These are phyloP conservation scores for Xerus inauris DNA, from an alignment of 2,113 vertebrate genomes.

Conservation along the genomic window DNA sequence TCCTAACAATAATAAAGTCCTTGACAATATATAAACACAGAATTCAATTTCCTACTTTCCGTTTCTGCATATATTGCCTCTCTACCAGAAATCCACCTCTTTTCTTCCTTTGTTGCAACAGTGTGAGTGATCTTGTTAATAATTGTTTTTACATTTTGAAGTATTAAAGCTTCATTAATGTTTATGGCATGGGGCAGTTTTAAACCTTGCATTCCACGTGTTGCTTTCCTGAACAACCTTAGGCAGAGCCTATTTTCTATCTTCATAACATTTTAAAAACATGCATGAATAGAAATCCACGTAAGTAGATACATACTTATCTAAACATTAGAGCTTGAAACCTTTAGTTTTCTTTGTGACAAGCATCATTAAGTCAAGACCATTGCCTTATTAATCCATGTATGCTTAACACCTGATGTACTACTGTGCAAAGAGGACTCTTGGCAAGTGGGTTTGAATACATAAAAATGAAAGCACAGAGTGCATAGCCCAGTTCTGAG, in stretches of 20 bases:
- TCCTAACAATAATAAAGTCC: neutral
- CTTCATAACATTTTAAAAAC: neutral
- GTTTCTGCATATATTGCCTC: neutral
- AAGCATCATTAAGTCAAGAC: neutral
- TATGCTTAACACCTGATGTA: neutral
- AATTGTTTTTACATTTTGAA: neutral
- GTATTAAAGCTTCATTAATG: neutral
- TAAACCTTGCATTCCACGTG: neutral
- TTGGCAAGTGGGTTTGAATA: neutral
- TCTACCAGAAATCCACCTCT: too few species aligned
- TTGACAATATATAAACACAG: neutral
- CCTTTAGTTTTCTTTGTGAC: neutral
- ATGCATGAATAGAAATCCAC: neutral
- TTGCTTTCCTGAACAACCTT: neutral
- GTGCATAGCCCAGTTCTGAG: neutral
- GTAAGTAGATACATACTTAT: neutral
- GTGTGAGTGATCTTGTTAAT: neutral
- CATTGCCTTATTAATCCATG: neutral
- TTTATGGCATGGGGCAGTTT: neutral
- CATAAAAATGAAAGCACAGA: neutral
- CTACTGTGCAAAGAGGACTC: neutral
- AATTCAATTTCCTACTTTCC: neutral
- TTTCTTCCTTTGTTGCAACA: neutral
- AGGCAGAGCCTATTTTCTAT: neutral
- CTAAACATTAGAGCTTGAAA: neutral